Percentiles rank a stretch among this genome's conserved stretches.
Evolutionary conservation across 2,888 invertebrate species (phyloP).

Genomic region (Drosophila formosana): DNA sequence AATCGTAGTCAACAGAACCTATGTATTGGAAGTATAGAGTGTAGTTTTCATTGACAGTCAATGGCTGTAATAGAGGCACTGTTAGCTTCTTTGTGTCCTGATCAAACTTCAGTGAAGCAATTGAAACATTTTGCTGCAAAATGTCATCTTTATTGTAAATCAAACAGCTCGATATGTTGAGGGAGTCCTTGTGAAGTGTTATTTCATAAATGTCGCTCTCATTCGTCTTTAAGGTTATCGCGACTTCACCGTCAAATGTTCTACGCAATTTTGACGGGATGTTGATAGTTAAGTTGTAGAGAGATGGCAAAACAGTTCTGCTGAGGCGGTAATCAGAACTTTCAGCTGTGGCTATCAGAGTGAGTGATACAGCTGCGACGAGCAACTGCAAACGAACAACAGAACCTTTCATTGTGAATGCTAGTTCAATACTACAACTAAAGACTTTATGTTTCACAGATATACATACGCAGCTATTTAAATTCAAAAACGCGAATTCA

Average conservation of each 20-base stretch:
- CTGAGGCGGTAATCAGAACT: conserved; percentile 69
- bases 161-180: conserved; percentile 55
- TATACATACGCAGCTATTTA: conserved; percentile 29
- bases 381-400: conserved; percentile 10
- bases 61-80: conserved; percentile 82
- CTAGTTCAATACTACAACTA: conserved; percentile 38
- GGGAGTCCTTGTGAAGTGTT: conserved; percentile 85
- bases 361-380: conserved; percentile 20
- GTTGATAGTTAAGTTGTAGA: conserved; percentile 86
- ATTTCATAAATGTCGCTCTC: conserved; percentile 84
- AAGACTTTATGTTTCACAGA: not conserved
- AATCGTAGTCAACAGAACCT: conserved; percentile 85
- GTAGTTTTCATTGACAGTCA: conserved; percentile 84
- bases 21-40: conserved; percentile 85
- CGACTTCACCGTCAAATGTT: conserved; percentile 76
- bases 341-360: conserved; percentile 28
- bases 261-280: conserved; percentile 62
- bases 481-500: not conserved
- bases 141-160: conserved; percentile 44
- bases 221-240: conserved; percentile 86
- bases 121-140: conserved; percentile 29
- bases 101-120: conserved; percentile 56
- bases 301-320: conserved; percentile 85
- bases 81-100: conserved; percentile 84
- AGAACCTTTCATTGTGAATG: conserved; percentile 49